These are phyloP conservation scores for Liolophura sinensis DNA, from an alignment of 1,140 invertebrate genomes.

Conservation along the genomic window DNA sequence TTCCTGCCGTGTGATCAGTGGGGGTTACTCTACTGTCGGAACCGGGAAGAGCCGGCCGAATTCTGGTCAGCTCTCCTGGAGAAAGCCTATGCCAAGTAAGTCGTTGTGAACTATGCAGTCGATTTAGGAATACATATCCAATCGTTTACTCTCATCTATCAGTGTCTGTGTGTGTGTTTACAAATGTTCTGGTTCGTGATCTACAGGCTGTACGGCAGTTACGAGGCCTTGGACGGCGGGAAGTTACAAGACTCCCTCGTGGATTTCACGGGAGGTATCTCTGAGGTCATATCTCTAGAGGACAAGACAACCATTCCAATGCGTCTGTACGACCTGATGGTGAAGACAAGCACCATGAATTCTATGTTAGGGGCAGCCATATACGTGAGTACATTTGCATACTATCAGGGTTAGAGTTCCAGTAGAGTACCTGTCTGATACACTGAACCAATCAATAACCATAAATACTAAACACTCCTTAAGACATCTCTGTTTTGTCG, in stretches of 20 bases:
- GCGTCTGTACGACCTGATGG: constrained; percentile 58
- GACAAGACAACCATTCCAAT: constrained; percentile 43
- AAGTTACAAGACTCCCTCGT: constrained; percentile 67
- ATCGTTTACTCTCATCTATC: not conserved
- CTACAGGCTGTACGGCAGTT: constrained; percentile 62
- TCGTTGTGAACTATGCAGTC: not conserved
- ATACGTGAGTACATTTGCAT: constrained; percentile 42
- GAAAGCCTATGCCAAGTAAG: constrained; percentile 95
- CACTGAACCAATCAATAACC: no score
- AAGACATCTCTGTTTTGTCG: no score
- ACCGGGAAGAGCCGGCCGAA: constrained; percentile 53
- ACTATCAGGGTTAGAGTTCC: not conserved
- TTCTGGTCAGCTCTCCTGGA: constrained; percentile 98
- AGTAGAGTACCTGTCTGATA: not conserved
- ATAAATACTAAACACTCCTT: no score
- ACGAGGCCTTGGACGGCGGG: constrained; percentile 65
- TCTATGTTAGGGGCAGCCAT: constrained; percentile 62
- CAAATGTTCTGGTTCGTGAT: not conserved
- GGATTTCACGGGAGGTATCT: constrained; percentile 68
- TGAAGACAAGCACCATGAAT: constrained; percentile 58
- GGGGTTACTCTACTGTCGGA: constrained; percentile 61
- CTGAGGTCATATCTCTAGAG: constrained; percentile 62
- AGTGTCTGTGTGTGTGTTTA: no score
- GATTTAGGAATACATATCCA: no score
- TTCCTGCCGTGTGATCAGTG: constrained; percentile 65